Evolutionary conservation across 2,888 invertebrate genomes (phyloP).

Genomic region (Macaria liturata): DNA sequence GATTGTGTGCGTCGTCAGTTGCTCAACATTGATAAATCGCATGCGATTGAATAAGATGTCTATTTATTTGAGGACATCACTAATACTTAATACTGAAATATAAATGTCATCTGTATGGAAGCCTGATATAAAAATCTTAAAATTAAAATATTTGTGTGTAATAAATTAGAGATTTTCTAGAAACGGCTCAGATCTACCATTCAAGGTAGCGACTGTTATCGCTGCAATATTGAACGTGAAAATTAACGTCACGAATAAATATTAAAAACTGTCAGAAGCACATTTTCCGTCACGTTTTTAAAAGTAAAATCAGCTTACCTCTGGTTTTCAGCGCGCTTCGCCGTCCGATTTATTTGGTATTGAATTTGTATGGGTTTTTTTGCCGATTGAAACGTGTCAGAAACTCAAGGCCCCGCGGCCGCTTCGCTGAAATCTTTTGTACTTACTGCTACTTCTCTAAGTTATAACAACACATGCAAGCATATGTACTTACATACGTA

Average conservation of each 20-base stretch:
- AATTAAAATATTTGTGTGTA: no score
- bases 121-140: no score
- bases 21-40: no score
- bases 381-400: constrained; percentile 15
- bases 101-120: no score
- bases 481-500: constrained; percentile 1
- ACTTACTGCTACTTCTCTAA: constrained; percentile 14
- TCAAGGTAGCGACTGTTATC: constrained; percentile 17
- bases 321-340: constrained; percentile 5
- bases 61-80: no score
- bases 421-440: constrained; percentile 24
- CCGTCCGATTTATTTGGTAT: constrained; percentile 11
- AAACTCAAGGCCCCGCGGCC: constrained; percentile 20
- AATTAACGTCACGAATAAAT: constrained; percentile 12
- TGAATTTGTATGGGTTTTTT: constrained; percentile 23
- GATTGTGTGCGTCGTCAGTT: no score
- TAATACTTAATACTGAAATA: no score
- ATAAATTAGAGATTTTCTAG: constrained; percentile 1
- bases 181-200: constrained; percentile 7
- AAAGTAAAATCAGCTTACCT: constrained; percentile 15
- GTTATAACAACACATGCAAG: constrained; percentile 15
- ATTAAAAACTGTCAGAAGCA: background rate
- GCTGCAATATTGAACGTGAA: constrained; percentile 17
- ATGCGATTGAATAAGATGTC: no score
- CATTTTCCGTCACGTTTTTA: constrained; percentile 1